Evolutionary conservation across 2,113 vertebrate species (phyloP).

Genomic region (human): GRCh38 chr11:134589501-134590000

Average conservation of each 20-base stretch:
- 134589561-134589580: too few relatives aligned
- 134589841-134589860: background rate
- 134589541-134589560: too few relatives aligned
- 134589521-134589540: too few relatives aligned
- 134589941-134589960: background rate
- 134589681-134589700: background rate
- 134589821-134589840: background rate
- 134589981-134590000: background rate
- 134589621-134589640: too few relatives aligned
- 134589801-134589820: background rate
- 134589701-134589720: fast-evolving
- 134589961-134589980: background rate
- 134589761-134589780: background rate
- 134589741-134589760: background rate
- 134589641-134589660: background rate
- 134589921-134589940: background rate
- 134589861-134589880: background rate
- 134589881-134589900: background rate
- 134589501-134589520: too few relatives aligned
- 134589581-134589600: background rate
- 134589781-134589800: background rate
- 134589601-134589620: background rate
- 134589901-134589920: background rate
- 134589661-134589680: background rate
- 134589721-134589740: background rate